Base-by-base conservation (phyloP, 2,797 vertebrate species). In the Babyrousa celebensis region DNA sequence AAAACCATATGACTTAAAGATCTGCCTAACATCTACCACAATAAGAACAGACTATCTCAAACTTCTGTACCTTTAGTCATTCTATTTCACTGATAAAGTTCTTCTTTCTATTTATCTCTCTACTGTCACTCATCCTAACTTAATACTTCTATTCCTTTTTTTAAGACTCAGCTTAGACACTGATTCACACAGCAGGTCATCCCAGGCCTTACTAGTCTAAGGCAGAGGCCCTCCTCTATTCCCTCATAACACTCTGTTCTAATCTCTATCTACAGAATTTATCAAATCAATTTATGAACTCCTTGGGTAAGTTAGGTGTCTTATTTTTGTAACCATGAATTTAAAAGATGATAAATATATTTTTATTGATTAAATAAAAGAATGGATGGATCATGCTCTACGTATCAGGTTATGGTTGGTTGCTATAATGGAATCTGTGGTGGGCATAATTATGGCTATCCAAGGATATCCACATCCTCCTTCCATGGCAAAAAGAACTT, bases 261-360 rank as follows among this genome's bases (percentile, higher is more conserved):
- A 89, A 60, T 54, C 21, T 71, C 7, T 78, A 85, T 40, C 56
- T 65, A 88, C 6, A 52, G 54, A 87, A 91, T 27, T 94, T 88
- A 84, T 25, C 29, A 85, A 79, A 85, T 32, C 52, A 78, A 54
- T 85, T 88, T 89, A 85, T 85, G 65, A 29, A 85, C 29, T 68
- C 72, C 23, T 85, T 70, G 20, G 11, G 54, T 86, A 54, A 91
- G 62, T 91, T 63, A 77, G 20, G 52, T 52, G 32, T n/a, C 48
- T 78, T 88, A 63, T 63, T 84, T 88, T 88, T 54, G 40, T 36
- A 85, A 58, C 43, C 29, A 14, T 56, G 17, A 75, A 90, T 82
- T 80, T 74, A 93, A 74, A 25, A 83, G 12, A 95, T 43, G n/a
- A 10, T 40, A 12, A 52, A 48, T 88, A 78, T 79, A 60, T 79